Base-by-base conservation (phyloP, 2,797 vertebrate species). In the Poliocrania exsul region DNA sequence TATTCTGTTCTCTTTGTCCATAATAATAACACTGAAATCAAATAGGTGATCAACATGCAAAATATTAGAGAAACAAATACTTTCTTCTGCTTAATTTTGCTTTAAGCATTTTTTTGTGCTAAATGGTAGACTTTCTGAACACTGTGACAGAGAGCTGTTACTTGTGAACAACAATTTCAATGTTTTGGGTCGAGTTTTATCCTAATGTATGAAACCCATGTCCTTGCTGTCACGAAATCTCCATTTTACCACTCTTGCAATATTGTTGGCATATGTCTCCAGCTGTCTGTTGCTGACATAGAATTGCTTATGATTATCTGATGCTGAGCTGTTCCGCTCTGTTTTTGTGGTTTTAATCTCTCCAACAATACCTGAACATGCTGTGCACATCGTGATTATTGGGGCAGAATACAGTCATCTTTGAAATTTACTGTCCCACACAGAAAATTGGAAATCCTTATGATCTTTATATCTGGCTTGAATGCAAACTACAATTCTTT, bases 281-380 rank as follows among this genome's bases (percentile, higher is more conserved):
- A 96, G 94, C 92, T 96, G 96, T 88, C 93, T 95, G 62, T 86
- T 94, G 87, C 89, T 96, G 89, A 95, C 93, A 95, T 37, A 60
- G 94, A 91, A 95, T 96, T 95, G 95, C 91, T 91, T 95, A 93
- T 92, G 95, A 94, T 96, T 96, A 94, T 95, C 91, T 94, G 95
- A 95, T 90, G 94, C 95, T 96, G 95, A 94, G 94, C 91, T 95
- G 94, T 91, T 95, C 89, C 15, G 2, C 67, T 93, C 73, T 91
- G 88, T 7, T 93, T 96, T 93, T 95, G 88, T 91, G 90, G 50
- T 67, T 96, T 91, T 93, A 96, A 96, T 97, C 95, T 93, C 93
- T 60, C 66, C 85, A 93, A 91, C 93, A 95, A 91, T 91, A 96
- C 82, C 89, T 96, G 92, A 92, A 77, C 81, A 62, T 7, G 54